Conservation (phyloP, 1,140 invertebrate species). For the Stegodyphus dumicola region DNA sequence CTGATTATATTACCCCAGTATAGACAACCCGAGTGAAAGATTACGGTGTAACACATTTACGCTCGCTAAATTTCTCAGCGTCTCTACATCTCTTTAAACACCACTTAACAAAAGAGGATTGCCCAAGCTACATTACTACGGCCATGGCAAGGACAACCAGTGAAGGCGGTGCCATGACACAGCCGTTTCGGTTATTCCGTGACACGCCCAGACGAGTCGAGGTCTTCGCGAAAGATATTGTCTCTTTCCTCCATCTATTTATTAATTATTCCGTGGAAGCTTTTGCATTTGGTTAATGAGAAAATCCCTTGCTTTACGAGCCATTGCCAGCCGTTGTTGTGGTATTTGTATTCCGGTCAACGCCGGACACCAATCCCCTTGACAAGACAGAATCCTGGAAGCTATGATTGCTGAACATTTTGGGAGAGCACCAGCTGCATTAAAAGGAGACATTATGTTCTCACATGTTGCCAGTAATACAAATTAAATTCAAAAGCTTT, state of each 20-base stretch:
- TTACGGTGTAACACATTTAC: too few species aligned
- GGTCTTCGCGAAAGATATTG: not conserved
- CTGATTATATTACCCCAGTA: too few species aligned
- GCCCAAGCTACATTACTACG: not conserved
- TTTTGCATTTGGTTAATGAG: constrained; percentile 17
- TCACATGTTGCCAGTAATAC: too few species aligned
- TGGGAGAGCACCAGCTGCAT: not conserved
- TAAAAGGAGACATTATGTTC: too few species aligned
- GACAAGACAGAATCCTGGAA: not conserved
- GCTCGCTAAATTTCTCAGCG: too few species aligned
- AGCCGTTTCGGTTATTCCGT: not conserved
- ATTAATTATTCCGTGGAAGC: constrained; percentile 14
- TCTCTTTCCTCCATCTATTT: constrained; percentile 8
- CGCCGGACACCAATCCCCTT: too few species aligned
- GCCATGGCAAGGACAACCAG: not conserved
- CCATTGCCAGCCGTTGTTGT: too few species aligned
- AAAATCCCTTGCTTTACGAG: not conserved
- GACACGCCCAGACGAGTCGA: constrained; percentile 18
- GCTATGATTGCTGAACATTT: constrained; percentile 4
- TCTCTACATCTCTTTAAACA: too few species aligned
- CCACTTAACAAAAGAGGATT: too few species aligned
- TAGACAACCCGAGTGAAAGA: too few species aligned
- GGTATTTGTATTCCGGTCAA: too few species aligned
- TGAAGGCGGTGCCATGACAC: not conserved
- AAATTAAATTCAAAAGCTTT: too few species aligned